A percentile compares a stretch with the other conserved stretches of the same genome.
Conservation (phyloP, 2,797 vertebrate genomes). For the Gadopsis marmoratus region DNA sequence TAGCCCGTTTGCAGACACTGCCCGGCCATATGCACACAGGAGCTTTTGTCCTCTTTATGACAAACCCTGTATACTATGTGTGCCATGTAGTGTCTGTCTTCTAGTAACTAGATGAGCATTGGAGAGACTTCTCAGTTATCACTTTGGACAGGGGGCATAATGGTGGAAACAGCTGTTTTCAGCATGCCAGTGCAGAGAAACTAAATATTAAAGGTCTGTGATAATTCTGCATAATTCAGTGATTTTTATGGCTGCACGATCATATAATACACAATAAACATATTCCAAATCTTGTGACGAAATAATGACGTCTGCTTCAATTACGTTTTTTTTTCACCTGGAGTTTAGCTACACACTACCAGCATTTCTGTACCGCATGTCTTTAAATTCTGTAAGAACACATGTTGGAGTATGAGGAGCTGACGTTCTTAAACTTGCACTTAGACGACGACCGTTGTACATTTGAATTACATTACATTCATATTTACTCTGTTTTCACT, state of each 20-base stretch:
- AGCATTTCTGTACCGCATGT: background rate
- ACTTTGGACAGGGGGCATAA: background rate
- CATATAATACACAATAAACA: background rate
- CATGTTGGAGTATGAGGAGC: background rate
- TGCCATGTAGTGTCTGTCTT: background rate
- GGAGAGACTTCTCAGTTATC: background rate
- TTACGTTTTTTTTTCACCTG: background rate
- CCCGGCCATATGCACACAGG: background rate
- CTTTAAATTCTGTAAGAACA: background rate
- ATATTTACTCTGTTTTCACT: background rate
- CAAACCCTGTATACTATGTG: background rate
- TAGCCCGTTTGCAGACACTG: constrained; percentile 13
- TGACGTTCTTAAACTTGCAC: background rate
- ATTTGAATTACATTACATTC: background rate
- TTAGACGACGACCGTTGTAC: background rate
- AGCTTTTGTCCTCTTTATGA: background rate
- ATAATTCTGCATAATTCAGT: background rate
- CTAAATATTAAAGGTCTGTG: background rate
- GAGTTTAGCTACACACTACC: no score
- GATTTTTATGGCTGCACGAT: background rate
- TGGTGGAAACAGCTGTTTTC: background rate
- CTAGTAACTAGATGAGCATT: background rate
- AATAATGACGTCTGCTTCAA: background rate
- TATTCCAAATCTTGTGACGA: background rate
- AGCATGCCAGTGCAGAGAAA: background rate